Evolutionary conservation across 2,113 vertebrate species (phyloP).

Genomic region (Emydocephalus ijimae): DNA sequence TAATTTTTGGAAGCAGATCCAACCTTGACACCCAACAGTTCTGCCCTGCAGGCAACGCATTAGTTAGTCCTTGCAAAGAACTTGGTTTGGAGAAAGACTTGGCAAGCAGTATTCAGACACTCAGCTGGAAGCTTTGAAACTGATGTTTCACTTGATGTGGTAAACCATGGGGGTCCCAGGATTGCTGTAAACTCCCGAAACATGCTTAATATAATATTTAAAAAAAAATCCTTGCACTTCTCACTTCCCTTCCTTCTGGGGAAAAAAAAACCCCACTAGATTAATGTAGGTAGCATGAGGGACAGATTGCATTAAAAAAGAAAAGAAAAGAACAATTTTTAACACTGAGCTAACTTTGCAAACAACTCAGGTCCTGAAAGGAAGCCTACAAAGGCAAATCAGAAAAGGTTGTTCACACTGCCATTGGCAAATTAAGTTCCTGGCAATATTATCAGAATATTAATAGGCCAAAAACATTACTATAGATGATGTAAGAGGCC

Average conservation of each 20-base stretch:
- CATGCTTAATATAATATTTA: neutral
- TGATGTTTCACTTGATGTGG: constrained; percentile 53
- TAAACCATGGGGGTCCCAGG: constrained; percentile 51
- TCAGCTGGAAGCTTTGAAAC: constrained; percentile 57
- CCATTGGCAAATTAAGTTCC: neutral
- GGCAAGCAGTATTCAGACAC: constrained; percentile 45
- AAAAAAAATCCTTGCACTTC: constrained; percentile 17
- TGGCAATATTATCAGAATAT: constrained; percentile 3
- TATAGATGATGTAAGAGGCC: neutral
- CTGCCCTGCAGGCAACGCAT: constrained; percentile 60
- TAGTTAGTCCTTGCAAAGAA: constrained; percentile 48
- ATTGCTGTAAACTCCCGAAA: constrained; percentile 44
- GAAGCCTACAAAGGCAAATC: neutral
- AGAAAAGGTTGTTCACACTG: neutral
- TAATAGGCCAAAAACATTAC: neutral
- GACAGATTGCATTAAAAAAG: neutral
- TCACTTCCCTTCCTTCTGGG: neutral
- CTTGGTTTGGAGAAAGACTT: constrained; percentile 51
- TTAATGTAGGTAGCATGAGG: neutral
- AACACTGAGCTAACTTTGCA: neutral
- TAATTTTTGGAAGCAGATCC: constrained; percentile 57
- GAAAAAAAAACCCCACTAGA: neutral
- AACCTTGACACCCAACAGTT: constrained; percentile 41
- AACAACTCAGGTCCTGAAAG: neutral
- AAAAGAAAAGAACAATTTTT: neutral